Evolutionary conservation across 1,140 invertebrate species (phyloP).

Genomic region (Aphaenogaster ashmeadi): DNA sequence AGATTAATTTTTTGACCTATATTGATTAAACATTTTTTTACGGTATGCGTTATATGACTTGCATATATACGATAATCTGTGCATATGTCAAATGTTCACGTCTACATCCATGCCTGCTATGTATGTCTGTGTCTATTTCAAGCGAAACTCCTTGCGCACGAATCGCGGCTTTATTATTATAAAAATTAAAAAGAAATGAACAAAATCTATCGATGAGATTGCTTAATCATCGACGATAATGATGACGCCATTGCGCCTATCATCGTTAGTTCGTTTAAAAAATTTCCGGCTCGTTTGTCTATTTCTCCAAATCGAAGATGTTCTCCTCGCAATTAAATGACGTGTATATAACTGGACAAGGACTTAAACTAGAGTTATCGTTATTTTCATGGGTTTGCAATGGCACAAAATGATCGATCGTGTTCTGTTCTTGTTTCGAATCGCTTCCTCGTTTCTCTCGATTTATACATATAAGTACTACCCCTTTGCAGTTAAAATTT

Average conservation of each 20-base stretch:
- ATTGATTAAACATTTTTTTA: constrained; percentile 39
- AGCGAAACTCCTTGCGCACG: neutral
- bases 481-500: neutral
- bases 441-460: constrained; percentile 3
- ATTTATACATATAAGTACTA: neutral
- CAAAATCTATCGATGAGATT: constrained; percentile 21
- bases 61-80: neutral
- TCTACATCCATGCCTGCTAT: neutral
- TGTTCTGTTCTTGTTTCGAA: constrained; percentile 9
- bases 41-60: constrained; percentile 13
- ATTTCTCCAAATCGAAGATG: neutral
- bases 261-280: neutral
- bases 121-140: constrained; percentile 10
- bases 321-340: neutral
- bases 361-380: neutral
- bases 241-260: neutral
- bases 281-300: neutral
- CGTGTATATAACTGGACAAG: neutral
- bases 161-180: neutral
- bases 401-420: constrained; percentile 31
- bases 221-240: constrained; percentile 23
- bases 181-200: constrained; percentile 15
- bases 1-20: neutral
- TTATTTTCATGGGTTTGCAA: neutral
- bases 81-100: neutral